phyloP scores from a whole-genome alignment of 2,888 invertebrate species.

The Chrysolina haemoptera region DNA sequence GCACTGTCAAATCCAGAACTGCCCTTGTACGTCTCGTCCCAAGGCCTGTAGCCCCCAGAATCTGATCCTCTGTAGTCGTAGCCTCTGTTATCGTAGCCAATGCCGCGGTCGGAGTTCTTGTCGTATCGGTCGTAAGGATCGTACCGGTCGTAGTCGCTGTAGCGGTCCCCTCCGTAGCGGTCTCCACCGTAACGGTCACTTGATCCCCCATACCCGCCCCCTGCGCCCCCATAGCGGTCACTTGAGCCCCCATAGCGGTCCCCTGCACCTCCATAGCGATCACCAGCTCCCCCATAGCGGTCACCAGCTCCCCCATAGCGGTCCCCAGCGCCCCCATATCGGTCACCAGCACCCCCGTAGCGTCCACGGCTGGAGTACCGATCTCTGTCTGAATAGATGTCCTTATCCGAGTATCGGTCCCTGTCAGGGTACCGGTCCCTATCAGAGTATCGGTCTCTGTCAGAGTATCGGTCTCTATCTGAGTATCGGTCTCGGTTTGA shows the following conservation, averaged over 20 bases:
- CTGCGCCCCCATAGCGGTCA: too few relatives aligned
- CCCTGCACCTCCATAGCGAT: neutral
- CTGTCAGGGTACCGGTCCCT: conserved; percentile 49
- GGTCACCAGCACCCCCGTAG: conserved; percentile 29
- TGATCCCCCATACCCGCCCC: too few relatives aligned
- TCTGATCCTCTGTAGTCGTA: conserved; percentile 70
- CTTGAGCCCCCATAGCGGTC: too few relatives aligned
- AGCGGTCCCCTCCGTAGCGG: conserved; percentile 30
- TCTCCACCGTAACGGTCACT: conserved; percentile 14
- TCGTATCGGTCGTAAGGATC: conserved; percentile 55
- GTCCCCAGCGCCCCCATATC: too few relatives aligned
- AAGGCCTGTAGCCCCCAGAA: conserved; percentile 69
- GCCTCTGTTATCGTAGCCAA: conserved; percentile 62
- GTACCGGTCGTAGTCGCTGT: conserved; percentile 43
- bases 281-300: conserved; percentile 30
- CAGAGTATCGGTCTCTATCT: conserved; percentile 27
- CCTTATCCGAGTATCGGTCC: conserved; percentile 50
- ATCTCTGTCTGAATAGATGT: conserved; percentile 42
- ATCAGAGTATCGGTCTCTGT: conserved; percentile 40
- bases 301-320: conserved; percentile 12
- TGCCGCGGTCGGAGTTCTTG: conserved; percentile 57
- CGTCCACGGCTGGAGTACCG: conserved; percentile 38
- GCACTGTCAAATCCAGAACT: conserved; percentile 77
- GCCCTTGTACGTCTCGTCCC: conserved; percentile 76
- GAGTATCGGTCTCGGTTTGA: conserved; percentile 36